Conservation (phyloP, 2,797 vertebrate genomes). For the Brachyalestes nurse region DNA sequence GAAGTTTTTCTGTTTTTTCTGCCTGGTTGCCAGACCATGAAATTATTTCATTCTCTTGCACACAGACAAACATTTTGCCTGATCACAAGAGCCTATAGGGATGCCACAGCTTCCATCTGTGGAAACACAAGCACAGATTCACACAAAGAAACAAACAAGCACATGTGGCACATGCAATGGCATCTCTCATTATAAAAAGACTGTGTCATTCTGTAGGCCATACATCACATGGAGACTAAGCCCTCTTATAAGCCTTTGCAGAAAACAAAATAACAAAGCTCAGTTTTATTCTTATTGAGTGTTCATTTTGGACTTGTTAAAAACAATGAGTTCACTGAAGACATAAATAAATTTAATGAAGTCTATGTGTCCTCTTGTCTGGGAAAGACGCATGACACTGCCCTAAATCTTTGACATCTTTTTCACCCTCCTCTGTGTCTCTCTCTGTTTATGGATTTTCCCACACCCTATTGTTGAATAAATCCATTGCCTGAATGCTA, state of each 20-base stretch:
- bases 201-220: slow-evolving; percentile 20
- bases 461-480: slow-evolving; percentile 7
- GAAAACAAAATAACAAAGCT: slow-evolving; percentile 60
- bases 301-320: slow-evolving; percentile 64
- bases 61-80: slow-evolving; percentile 49
- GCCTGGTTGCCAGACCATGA: slow-evolving; percentile 64
- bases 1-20: slow-evolving; percentile 71
- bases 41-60: background rate
- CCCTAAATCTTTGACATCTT: slow-evolving; percentile 37
- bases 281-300: slow-evolving; percentile 57
- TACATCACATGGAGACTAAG: slow-evolving; percentile 52
- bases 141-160: slow-evolving; percentile 5
- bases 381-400: slow-evolving; percentile 55
- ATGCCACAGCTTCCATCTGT: slow-evolving; percentile 71
- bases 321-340: slow-evolving; percentile 60
- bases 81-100: slow-evolving; percentile 69
- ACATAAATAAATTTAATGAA: slow-evolving; percentile 70
- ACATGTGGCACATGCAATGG: slow-evolving; percentile 2
- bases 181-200: slow-evolving; percentile 20
- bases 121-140: slow-evolving; percentile 62
- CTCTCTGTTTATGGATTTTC: background rate
- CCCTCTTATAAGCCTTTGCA: slow-evolving; percentile 40
- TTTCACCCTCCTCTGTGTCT: slow-evolving; percentile 49
- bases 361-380: slow-evolving; percentile 58
- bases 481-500: background rate